Evolutionary conservation across 2,797 vertebrate genomes (phyloP).

Genomic region (Rhinatrema bivittatum): DNA sequence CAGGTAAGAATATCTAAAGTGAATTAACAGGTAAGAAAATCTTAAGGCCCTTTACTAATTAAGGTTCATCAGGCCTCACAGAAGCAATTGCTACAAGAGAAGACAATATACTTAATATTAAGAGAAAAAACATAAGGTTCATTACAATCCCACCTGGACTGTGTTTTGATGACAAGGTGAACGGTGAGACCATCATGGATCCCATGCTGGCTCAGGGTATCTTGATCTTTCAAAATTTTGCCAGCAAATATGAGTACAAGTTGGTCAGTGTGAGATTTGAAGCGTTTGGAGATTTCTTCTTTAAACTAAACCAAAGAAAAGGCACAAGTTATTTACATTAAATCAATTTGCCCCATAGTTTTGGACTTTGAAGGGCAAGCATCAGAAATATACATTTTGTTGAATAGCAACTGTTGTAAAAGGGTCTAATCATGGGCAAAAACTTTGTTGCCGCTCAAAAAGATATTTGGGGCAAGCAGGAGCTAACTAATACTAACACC

Average conservation of each 20-base stretch:
- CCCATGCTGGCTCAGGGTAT: constrained; percentile 69
- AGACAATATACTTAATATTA: background rate
- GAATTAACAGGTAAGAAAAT: no score
- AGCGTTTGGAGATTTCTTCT: constrained; percentile 71
- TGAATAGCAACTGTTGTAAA: background rate
- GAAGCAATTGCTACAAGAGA: no score
- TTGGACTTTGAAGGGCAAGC: background rate
- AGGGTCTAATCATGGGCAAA: no score
- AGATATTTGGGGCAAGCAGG: no score
- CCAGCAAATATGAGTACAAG: constrained; percentile 77
- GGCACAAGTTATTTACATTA: background rate
- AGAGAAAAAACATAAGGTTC: no score
- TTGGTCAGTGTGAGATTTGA: constrained; percentile 65
- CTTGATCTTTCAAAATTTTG: constrained; percentile 75
- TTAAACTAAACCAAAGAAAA: constrained; percentile 56
- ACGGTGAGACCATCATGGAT: constrained; percentile 74
- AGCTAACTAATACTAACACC: no score
- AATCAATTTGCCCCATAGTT: background rate
- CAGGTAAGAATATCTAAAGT: no score
- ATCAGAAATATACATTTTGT: background rate
- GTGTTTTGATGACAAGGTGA: constrained; percentile 74
- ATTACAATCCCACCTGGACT: constrained; percentile 57
- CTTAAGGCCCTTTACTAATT: no score
- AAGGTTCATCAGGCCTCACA: no score
- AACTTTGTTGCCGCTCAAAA: no score